These are phyloP conservation scores for Drosophila paulistorum DNA, from an alignment of 1,140 invertebrate species.

Conservation along the genomic window DNA sequence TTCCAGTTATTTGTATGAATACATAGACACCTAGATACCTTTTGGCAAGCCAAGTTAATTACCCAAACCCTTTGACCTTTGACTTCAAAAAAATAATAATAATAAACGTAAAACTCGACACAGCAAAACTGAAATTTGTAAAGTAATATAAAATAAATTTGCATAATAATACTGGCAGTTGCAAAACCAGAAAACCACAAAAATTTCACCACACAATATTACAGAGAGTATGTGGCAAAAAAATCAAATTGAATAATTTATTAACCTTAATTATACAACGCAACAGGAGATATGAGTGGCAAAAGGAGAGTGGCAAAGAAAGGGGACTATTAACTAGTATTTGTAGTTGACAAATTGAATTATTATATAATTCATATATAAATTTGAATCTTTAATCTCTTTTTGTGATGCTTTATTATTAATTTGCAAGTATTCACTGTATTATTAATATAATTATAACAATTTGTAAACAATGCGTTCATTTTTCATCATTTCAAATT, in stretches of 20 bases:
- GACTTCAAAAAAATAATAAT: conserved; percentile 1
- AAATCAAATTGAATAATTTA: conserved; percentile 27
- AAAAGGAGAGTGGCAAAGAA: not conserved
- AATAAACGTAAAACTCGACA: not conserved
- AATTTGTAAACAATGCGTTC: not conserved
- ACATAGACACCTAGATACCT: not conserved
- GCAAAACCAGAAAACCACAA: conserved; percentile 49
- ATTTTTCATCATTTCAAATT: not conserved
- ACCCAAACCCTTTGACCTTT: conserved; percentile 32
- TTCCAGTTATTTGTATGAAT: conserved; percentile 22
- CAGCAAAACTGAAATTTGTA: conserved; percentile 15
- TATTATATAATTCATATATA: conserved; percentile 1
- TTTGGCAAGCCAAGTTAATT: conserved; percentile 39
- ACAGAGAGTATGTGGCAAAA: conserved; percentile 32
- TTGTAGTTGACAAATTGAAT: not conserved
- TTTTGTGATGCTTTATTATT: conserved; percentile 1
- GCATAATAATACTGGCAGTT: conserved; percentile 36
- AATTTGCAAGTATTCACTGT: conserved; percentile 2
- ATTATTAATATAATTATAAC: conserved; percentile 12
- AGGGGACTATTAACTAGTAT: conserved; percentile 1
- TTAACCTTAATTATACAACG: conserved; percentile 31
- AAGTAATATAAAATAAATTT: conserved; percentile 45
- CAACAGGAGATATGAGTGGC: not conserved
- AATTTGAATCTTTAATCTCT: conserved; percentile 2
- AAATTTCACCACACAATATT: conserved; percentile 31